Base-by-base conservation (phyloP, 2,888 invertebrate genomes). In the Heliconius ismenius region DNA sequence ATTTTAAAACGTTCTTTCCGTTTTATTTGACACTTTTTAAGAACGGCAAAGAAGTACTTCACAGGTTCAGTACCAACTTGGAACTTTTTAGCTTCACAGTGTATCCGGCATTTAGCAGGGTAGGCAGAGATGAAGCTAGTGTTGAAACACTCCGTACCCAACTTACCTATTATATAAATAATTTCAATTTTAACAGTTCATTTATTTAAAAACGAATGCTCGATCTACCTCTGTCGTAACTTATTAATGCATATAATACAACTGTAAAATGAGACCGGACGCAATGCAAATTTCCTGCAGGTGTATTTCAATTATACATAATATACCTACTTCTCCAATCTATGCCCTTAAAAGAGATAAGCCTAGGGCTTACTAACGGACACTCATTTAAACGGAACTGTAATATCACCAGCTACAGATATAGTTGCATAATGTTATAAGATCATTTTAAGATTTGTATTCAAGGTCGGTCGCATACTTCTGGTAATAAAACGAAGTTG, bases 251-350 rank as follows among this genome's bases (percentile, higher is more conserved):
- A n/a, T 39, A 69, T 74, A 68, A 28, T 28, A 24, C 21, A 21
- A 39, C 62, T 77, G 36, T 73, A 36, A 36, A 74, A 62, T 21
- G n/a, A 63, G 68, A 32, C 77, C 74, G 74, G 74, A 77, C 43
- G 77, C 36, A 74, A 74, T 77, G 54, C 74, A 69, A 77, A 77
- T 73, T 68, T 67, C 65, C 65, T 54, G 77, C 77, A 74, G 74
- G 77, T 74, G 74, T 54, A 54, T 21, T 28, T 26, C 49, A 58
- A 72, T 72, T 65, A 64, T 43, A 49, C 36, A 67, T 36, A 72
- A 72, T 62, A 24, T 26, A 60, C 28, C 28, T 28, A 28, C 11
- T 62, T 73, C 21, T 36, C 39, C 32, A 32, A 24, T 36, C 15
- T 58, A 36, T 54, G 54, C 54, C 54, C 54, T 70, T n/a, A 65